Evolutionary conservation across 30 jellyfish, hydroid and myxozoan genomes (phyloP).

Genomic region (Turritopsis rubra): DNA sequence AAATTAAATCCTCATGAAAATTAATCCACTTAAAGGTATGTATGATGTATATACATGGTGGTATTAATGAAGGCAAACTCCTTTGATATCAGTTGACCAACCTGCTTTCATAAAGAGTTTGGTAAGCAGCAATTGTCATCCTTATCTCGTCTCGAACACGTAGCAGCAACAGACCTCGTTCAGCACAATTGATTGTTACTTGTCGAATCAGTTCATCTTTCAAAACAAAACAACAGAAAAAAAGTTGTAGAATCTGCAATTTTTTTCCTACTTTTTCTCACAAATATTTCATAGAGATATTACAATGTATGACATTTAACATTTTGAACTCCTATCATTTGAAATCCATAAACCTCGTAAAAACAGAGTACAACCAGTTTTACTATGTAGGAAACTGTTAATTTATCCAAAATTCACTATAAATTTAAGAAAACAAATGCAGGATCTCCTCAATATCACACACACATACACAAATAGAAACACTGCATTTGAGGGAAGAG

Average conservation of each 20-base stretch:
- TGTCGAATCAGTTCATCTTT: constrained; percentile 86
- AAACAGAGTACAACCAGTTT: background rate
- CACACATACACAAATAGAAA: background rate
- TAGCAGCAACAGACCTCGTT: constrained; percentile 73
- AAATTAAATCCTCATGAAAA: too few species aligned
- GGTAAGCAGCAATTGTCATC: constrained; percentile 96
- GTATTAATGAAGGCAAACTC: too few species aligned
- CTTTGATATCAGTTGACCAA: background rate
- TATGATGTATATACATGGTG: too few species aligned
- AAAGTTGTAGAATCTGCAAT: background rate
- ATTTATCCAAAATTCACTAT: background rate
- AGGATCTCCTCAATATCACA: too few species aligned
- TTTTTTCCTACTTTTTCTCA: too few species aligned
- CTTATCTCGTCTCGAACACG: constrained; percentile 91
- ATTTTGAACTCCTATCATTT: too few species aligned
- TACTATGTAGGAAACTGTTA: background rate
- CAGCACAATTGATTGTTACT: constrained; percentile 92
- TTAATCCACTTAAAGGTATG: too few species aligned
- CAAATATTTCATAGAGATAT: too few species aligned
- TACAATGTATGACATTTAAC: background rate
- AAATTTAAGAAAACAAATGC: background rate
- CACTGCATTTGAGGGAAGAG: background rate
- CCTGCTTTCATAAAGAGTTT: constrained; percentile 93
- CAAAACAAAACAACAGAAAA: background rate
- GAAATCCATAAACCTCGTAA: too few species aligned